phyloP scores from a whole-genome alignment of 2,888 invertebrate genomes.

The Kuschelorhynchus macadamiae region DNA sequence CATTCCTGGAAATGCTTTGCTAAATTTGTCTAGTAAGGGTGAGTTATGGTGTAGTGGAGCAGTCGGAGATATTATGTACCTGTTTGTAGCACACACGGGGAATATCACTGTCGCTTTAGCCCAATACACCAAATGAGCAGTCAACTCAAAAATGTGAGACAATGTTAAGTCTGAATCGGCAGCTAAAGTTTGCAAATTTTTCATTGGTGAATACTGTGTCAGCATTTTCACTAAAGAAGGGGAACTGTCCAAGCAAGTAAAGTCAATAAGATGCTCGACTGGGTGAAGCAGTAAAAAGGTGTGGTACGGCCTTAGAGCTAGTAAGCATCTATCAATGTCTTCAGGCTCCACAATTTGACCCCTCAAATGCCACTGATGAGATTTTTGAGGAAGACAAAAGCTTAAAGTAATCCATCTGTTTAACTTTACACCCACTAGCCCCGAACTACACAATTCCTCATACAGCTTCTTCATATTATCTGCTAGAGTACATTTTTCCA shows the following conservation, averaged over 20 bases:
- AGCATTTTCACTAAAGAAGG: conserved; percentile 87
- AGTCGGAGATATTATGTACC: conserved; percentile 93
- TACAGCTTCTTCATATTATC: conserved; percentile 87
- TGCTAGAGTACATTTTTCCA: conserved; percentile 87
- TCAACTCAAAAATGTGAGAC: conserved; percentile 90
- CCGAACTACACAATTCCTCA: conserved; percentile 79
- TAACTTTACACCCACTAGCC: conserved; percentile 83
- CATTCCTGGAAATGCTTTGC: conserved; percentile 84
- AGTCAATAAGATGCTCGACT: conserved; percentile 78
- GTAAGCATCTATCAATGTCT: conserved; percentile 86
- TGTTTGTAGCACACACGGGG: conserved; percentile 95
- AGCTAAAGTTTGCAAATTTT: conserved; percentile 90
- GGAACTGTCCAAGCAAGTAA: conserved; percentile 89
- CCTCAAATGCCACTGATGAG: conserved; percentile 88
- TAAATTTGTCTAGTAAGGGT: conserved; percentile 84
- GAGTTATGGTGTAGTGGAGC: conserved; percentile 83
- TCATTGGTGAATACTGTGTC: conserved; percentile 86
- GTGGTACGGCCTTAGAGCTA: conserved; percentile 91
- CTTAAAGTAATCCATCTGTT: conserved; percentile 90
- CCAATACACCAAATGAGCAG: conserved; percentile 97
- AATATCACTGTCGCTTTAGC: conserved; percentile 98
- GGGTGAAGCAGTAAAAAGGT: conserved; percentile 84
- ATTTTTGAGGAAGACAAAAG: conserved; percentile 95
- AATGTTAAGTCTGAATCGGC: conserved; percentile 93
- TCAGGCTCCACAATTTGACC: conserved; percentile 88